phyloP scores from a whole-genome alignment of 2,888 invertebrate genomes.

The Muscina levida region DNA sequence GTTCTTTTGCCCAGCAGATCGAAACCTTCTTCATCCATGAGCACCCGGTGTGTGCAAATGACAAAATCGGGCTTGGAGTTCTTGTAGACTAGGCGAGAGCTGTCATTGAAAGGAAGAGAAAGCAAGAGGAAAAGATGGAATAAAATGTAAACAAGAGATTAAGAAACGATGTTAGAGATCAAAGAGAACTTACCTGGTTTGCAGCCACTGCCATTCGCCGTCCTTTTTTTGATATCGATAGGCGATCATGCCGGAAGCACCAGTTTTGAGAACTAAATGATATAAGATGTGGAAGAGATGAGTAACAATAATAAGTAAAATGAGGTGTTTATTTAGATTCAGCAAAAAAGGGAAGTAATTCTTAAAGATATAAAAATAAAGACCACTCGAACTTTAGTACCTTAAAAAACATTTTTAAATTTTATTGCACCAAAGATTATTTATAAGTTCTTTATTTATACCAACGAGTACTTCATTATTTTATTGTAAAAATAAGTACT shows the following conservation, averaged over 20 bases:
- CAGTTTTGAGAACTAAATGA: constrained; percentile 98
- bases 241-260: constrained; percentile 99
- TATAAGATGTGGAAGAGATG: background rate
- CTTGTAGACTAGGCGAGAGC: constrained; percentile 98
- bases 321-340: too few relatives aligned
- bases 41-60: constrained; percentile 98
- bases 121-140: background rate
- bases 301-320: too few relatives aligned
- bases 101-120: constrained; percentile 72
- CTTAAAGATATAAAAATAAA: background rate
- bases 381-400: too few relatives aligned
- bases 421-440: too few relatives aligned
- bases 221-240: constrained; percentile 98
- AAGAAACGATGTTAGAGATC: background rate
- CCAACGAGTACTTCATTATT: too few relatives aligned
- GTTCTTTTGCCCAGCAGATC: constrained; percentile 98
- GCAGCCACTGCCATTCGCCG: constrained; percentile 98
- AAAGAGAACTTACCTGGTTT: constrained; percentile 83
- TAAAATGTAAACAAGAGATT: background rate
- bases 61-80: constrained; percentile 99
- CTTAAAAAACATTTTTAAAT: too few relatives aligned
- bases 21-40: constrained; percentile 99
- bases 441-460: too few relatives aligned
- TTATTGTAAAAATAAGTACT: too few relatives aligned
- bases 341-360: background rate